Evolutionary conservation across 2,888 invertebrate genomes (phyloP).

Genomic region (Macaria notata): DNA sequence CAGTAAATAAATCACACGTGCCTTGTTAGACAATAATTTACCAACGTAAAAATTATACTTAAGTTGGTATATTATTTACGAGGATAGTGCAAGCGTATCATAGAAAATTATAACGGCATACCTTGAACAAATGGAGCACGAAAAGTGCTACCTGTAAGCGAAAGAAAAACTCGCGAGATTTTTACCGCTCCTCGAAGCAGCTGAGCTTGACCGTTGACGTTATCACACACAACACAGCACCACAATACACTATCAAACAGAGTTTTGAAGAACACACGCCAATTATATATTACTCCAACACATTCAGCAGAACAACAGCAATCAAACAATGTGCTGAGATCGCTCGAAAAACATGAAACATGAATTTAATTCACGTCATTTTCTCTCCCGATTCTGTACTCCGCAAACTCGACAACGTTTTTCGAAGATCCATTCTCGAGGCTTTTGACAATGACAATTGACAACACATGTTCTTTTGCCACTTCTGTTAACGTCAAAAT

Average conservation of each 20-base stretch:
- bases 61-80: background rate
- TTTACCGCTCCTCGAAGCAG: conserved; percentile 78
- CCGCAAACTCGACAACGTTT: too few relatives aligned
- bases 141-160: conserved; percentile 66
- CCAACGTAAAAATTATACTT: background rate
- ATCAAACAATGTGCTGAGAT: conserved; percentile 5
- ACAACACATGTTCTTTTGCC: too few relatives aligned
- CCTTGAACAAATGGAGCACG: conserved; percentile 76
- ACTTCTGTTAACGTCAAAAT: too few relatives aligned
- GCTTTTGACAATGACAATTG: too few relatives aligned
- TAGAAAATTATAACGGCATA: conserved; percentile 70
- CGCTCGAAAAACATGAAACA: conserved; percentile 20
- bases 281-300: conserved; percentile 3
- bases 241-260: conserved; percentile 20
- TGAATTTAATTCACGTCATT: background rate
- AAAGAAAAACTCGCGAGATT: conserved; percentile 72
- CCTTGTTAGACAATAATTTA: conserved; percentile 1
- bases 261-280: conserved; percentile 1
- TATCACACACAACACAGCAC: conserved; percentile 50
- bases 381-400: too few relatives aligned
- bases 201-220: conserved; percentile 77
- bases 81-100: conserved; percentile 10
- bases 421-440: too few relatives aligned
- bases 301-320: conserved; percentile 4
- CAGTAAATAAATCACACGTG: conserved; percentile 27